A percentile compares a stretch with the other conserved stretches of the same genome.
These are phyloP conservation scores for Steinernema hermaphroditum DNA, from an alignment of 2,888 invertebrate species.

Conservation along the genomic window DNA sequence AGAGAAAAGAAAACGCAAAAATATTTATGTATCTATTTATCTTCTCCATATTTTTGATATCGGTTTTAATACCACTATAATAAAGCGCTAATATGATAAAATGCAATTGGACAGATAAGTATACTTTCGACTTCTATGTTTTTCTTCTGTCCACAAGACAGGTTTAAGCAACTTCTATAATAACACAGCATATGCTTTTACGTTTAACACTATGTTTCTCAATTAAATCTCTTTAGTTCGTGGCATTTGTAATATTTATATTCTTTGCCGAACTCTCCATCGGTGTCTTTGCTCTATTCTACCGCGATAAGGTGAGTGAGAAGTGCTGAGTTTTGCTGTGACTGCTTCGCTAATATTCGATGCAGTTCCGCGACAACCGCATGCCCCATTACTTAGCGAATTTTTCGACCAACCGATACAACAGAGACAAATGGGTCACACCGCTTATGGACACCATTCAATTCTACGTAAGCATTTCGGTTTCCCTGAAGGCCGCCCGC, in stretches of 20 bases:
- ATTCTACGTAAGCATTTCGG: constrained; percentile 60
- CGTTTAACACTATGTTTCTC: too few species aligned
- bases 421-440: constrained; percentile 64
- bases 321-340: not conserved
- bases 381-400: constrained; percentile 60
- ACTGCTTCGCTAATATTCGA: not conserved
- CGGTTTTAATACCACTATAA: too few species aligned
- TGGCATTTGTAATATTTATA: constrained; percentile 46
- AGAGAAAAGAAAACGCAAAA: too few species aligned
- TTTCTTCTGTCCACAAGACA: too few species aligned
- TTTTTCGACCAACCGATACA: constrained; percentile 59
- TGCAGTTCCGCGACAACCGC: constrained; percentile 51
- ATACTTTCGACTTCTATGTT: too few species aligned
- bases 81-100: too few species aligned
- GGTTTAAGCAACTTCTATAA: too few species aligned
- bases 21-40: too few species aligned
- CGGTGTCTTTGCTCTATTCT: constrained; percentile 50
- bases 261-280: constrained; percentile 54
- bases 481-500: constrained; percentile 6
- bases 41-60: too few species aligned
- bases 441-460: constrained; percentile 65
- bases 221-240: too few species aligned
- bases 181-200: too few species aligned
- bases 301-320: constrained; percentile 52
- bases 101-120: too few species aligned